Evolutionary conservation across 2,888 invertebrate species (phyloP).

Genomic region (Campopleginae sp.): DNA sequence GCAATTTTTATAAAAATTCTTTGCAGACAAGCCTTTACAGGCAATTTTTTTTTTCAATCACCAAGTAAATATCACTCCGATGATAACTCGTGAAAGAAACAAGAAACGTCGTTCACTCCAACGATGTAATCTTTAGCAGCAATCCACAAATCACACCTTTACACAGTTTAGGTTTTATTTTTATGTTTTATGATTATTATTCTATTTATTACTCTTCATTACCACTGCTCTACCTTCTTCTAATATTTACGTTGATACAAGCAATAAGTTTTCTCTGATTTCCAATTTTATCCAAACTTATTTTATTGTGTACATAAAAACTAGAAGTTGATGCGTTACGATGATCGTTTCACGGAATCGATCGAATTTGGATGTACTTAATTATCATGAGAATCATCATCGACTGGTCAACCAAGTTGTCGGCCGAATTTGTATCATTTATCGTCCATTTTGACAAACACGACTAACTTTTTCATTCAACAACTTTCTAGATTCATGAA

Average conservation of each 20-base stretch:
- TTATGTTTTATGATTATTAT: neutral
- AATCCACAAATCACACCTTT: constrained; percentile 57
- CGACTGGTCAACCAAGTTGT: neutral
- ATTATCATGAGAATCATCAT: too few relatives aligned
- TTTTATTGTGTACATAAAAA: neutral
- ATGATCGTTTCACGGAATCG: too few relatives aligned
- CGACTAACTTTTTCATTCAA: neutral
- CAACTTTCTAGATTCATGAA: constrained; percentile 2
- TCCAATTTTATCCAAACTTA: neutral
- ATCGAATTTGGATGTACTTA: too few relatives aligned
- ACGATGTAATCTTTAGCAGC: neutral
- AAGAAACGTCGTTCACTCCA: neutral
- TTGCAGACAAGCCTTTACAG: neutral
- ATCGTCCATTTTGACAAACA: neutral
- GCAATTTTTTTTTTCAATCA: neutral
- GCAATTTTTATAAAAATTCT: neutral
- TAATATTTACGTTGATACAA: neutral
- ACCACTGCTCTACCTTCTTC: constrained; percentile 23
- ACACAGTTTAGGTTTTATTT: constrained; percentile 5
- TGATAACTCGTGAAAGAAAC: neutral
- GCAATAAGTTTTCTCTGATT: constrained; percentile 19
- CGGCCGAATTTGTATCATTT: neutral
- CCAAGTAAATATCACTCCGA: neutral
- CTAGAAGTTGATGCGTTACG: neutral
- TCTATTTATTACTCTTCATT: constrained; percentile 2